Base-by-base conservation (phyloP, 2,797 vertebrate species). In the Kryptolebias ocellatus region DNA sequence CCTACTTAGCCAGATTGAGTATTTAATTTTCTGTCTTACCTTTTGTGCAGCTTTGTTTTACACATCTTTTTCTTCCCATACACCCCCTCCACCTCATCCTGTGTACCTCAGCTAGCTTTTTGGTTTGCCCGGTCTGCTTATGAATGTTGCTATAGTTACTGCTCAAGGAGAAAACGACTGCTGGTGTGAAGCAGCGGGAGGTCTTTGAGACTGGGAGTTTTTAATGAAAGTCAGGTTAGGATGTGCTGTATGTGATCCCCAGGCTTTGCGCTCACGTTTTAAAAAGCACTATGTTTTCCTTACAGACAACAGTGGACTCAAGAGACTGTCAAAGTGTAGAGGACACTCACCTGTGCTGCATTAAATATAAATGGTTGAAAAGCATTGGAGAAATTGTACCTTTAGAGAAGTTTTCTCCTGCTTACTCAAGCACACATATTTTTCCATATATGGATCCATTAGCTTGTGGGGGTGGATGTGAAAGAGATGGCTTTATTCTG, bases 111-210 rank as follows among this genome's bases (percentile, higher is more conserved):
- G 57, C 31, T 59, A 2, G 1, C 10, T 12, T 4, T 69, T 70
- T 42, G 17, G 9, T 64, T 59, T 63, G 71, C 66, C 70, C 42
- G 34, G 62, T 63, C 39, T 71, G 52, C 72, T 81, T 74, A 62
- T 51, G 70, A 74, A 70, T 53, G 87, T 89, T 89, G 84, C 88
- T 79, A 86, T 87, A 87, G 88, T 76, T 82, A 90, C 87, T 68
- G 78, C 70, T 82, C 74, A 60, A 29, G 59, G 67, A 76, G 73
- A 77, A 77, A 80, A 73, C 45, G 52, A 62, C 60, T 45, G 1
- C 69, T 74, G 75, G 77, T 68, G 76, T 75, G 73, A 82, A 72
- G 51, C 81, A 66, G 66, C 72, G 59, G 78, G 81, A 27, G 67
- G 67, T 64, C 55, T 1, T 1, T 51, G 72, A 72, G 70, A 60